Conservation (phyloP, 2,888 invertebrate species). For the Rhaphigaster nebulosa region DNA sequence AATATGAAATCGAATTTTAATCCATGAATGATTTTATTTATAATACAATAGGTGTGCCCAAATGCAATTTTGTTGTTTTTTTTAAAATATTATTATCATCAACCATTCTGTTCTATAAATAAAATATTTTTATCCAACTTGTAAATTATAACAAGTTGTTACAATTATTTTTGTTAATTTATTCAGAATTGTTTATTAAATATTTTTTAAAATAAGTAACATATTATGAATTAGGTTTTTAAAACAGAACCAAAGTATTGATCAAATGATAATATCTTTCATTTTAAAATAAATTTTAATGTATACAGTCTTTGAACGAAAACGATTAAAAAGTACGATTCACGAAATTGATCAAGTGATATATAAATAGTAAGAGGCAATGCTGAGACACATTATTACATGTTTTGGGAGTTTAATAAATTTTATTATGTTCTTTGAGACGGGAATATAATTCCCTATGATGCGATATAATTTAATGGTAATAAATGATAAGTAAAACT, state of each 20-base stretch:
- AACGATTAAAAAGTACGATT: background rate
- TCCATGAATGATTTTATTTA: constrained; percentile 6
- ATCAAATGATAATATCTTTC: background rate
- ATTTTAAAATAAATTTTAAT: background rate
- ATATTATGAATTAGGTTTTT: background rate
- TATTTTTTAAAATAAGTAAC: background rate
- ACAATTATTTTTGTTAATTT: background rate
- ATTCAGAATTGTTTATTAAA: background rate
- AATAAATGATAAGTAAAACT: no score
- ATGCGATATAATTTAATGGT: background rate
- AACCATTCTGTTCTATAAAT: background rate
- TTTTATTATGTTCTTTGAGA: no score
- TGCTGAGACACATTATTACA: no score
- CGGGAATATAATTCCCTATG: background rate
- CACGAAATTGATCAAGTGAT: no score
- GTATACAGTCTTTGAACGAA: background rate
- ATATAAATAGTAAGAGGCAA: no score
- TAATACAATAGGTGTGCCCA: constrained; percentile 31
- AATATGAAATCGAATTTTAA: constrained; percentile 7
- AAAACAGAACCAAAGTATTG: background rate
- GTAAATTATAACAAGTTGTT: background rate
- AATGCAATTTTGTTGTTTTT: background rate
- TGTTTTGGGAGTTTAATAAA: no score
- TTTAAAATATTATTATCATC: background rate
- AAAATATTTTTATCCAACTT: background rate